Evolutionary conservation across 1,140 invertebrate genomes (phyloP), one percentile per base, ranked within the genome.

Genomic region (Trigoniulus corallinus): DNA sequence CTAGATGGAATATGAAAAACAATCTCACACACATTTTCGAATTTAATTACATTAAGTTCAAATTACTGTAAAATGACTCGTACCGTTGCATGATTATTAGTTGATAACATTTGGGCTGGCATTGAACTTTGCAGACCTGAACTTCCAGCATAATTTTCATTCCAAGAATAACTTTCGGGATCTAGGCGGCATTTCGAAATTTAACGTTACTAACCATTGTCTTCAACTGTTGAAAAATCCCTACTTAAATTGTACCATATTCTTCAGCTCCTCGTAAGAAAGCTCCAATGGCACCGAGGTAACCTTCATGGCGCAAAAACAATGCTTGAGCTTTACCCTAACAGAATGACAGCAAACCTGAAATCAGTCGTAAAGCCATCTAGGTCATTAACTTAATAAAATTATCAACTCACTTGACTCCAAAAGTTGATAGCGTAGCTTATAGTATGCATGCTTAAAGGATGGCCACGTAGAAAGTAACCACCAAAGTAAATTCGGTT

Each of bases 291-390:
- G 81, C 81, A 45, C 81, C 79, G 20, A 84, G 66, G 60, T 84
- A 85, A 2, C 81, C 82, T 67, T 85, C 82, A 62, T 85, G 82
- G 12, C 82, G 65, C 7, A 85, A 66, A 65, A 84, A 85, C 46
- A 81, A 62, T 4, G 80, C 74, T 56, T 81, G 75, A 18, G 83
- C 77, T 55, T 75, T 70, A 22, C 77, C 78, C 71, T 71, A 52
- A 43, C 60, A 58, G 21, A 52, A 24, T 39, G 47, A 24, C 25
- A 23, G 43, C 26, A 42, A 13, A 20, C 7, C 4, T 24, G 42
- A 21, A 10, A 18, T 24, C 7, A 44, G 12, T 20, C 18, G 7
- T 7, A 44, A 44, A 12, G 18, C 4, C 24, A 10, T 4, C 18
- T 7, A 7, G 18, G 29, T 7, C 29, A 34, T 34, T n/a, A n/a